Base-by-base conservation (phyloP, 2,888 invertebrate genomes). In the Diaperis boleti region DNA sequence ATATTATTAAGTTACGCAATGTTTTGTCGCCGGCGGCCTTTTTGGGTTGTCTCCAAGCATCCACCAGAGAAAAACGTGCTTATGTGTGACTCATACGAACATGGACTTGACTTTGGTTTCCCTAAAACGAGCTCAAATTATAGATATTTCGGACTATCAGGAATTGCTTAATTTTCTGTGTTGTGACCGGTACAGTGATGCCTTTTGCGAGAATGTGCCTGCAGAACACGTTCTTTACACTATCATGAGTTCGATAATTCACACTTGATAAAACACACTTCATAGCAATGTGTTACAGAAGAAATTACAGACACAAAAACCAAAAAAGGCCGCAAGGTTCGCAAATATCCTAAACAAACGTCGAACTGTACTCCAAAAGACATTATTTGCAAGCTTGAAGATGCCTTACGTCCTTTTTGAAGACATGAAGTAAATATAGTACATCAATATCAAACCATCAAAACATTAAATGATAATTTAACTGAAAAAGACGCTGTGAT, bases 401-500 rank as follows among this genome's bases (percentile, higher is more conserved):
- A 26, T 5, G 26, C 6, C 6, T 3, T 26, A 1, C 3, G n/a
- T 3, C 2, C 6, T 2, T 26, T 26, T 26, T 26, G 6, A 2
- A 2, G 6, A 5, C 26, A 26, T 26, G 2, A 2, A 1, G 1
- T 26, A 1, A 26, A 26, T 26, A 26, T 26, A 3, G 3, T 26
- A 2, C 26, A 26, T n/a, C 26, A 3, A 5, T 26, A 26, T 5
- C 6, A 5, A 8, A 5, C 2, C 2, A 26, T 26, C 6, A 26
- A 26, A 26, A 2, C 1, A 2, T 5, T 52, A 33, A 69, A 69
- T 26, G 33, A 15, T 1, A 52, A 31, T 41, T 44, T 69, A 8
- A 15, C 55, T n/a, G 49, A 50, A 41, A 59, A 59, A 8, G 65
- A 66, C 39, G 64, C 59, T 18, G 37, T 67, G 0, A 57, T 67